phyloP scores from a whole-genome alignment of 2,888 invertebrate species.

The Rosalia funebris region DNA sequence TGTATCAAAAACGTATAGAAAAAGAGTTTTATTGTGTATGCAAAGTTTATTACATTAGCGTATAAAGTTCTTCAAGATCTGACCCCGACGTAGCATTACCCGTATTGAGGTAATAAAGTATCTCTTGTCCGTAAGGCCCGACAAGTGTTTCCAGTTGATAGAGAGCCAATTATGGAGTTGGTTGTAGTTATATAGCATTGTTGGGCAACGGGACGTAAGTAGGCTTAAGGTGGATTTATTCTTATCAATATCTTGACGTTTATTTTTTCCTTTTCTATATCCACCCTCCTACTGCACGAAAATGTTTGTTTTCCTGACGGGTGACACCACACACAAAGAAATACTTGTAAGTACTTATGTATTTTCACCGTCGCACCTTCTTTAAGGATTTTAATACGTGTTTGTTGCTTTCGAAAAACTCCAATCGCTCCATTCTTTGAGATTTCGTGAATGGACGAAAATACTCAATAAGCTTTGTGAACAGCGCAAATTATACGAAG shows the following conservation, averaged over 20 bases:
- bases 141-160: background rate
- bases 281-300: background rate
- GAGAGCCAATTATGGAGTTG: background rate
- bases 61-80: too few species aligned
- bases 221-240: background rate
- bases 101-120: too few species aligned
- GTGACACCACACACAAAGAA: background rate
- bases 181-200: background rate
- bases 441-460: background rate
- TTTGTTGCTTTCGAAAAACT: background rate
- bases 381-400: background rate
- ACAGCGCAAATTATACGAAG: background rate
- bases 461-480: background rate
- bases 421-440: background rate
- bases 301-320: background rate
- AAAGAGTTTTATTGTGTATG: too few species aligned
- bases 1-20: too few species aligned
- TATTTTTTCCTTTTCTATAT: too few species aligned
- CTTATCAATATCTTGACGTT: background rate
- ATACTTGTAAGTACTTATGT: background rate
- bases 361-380: background rate
- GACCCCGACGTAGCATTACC: too few species aligned
- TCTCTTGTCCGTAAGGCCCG: background rate
- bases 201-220: background rate
- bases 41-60: too few species aligned